These are phyloP conservation scores for Ornithorhynchus anatinus DNA, from an alignment of 2,113 vertebrate genomes.

Conservation along the genomic window DNA sequence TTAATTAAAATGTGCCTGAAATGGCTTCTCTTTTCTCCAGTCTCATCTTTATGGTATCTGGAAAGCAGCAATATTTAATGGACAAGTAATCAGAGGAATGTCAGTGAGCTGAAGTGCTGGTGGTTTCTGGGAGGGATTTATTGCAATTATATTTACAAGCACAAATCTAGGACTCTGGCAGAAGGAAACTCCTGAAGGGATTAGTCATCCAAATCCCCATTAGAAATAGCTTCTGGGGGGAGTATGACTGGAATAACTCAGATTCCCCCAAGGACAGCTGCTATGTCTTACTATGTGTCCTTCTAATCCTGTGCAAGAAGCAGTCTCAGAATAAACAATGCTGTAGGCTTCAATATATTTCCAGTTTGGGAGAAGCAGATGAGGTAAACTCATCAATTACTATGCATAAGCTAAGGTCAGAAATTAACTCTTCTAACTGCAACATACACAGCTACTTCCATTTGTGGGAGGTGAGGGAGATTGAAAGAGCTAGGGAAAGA, in stretches of 20 bases:
- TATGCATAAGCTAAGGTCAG: fast-evolving
- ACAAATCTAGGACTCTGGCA: background rate
- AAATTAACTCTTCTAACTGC: background rate
- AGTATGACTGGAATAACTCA: background rate
- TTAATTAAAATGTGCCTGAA: background rate
- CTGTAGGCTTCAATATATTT: background rate
- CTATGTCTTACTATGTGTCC: background rate
- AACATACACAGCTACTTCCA: too few relatives aligned
- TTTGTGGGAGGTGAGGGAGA: too few relatives aligned
- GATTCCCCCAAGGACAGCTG: background rate
- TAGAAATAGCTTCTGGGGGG: background rate
- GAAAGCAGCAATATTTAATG: conserved; percentile 22
- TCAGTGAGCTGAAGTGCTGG: background rate
- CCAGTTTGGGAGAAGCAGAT: background rate
- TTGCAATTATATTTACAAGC: background rate
- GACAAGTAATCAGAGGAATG: background rate
- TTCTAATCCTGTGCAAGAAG: background rate
- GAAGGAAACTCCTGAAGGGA: conserved; percentile 16
- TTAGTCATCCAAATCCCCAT: background rate
- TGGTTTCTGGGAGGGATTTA: background rate
- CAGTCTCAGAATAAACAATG: background rate
- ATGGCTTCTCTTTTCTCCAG: background rate
- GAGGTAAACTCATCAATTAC: fast-evolving
- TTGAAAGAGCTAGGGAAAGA: too few relatives aligned
- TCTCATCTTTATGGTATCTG: background rate